Evolutionary conservation across 2,888 invertebrate genomes (phyloP), one percentile per base, ranked within the genome.

Genomic region (Eilema sororculum): DNA sequence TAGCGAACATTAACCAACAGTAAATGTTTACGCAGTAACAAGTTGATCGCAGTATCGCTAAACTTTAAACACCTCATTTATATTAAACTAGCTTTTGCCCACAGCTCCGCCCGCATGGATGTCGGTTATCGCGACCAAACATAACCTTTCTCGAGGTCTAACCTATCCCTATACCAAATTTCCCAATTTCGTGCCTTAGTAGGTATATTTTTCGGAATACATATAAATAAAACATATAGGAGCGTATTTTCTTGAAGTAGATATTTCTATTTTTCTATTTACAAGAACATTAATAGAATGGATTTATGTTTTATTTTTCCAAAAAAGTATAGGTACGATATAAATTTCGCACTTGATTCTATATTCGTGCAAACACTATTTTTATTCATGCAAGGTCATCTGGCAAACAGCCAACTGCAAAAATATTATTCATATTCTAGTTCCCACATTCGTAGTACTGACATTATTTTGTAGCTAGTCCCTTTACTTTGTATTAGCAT

Each of bases 351-450:
- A 60, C 30, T 12, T 57, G 65, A 74, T 60, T 56, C 46, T n/a
- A 12, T 12, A 60, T 72, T 72, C 73, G 41, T 73, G 72, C 79
- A 77, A 70, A 69, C 70, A 64, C 62, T 86, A 85, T 85, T 85
- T 84, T 66, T 72, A 78, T 76, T 69, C 71, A 81, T 83, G 86
- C 91, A 91, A 92, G 92, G 91, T 91, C 89, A 71, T 58, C 78
- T 91, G 91, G 92, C 89, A 73, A 37, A 25, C 61, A 64, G 87
- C 92, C 92, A 91, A 84, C 60, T 81, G 76, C 78, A 73, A 79
- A 87, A 86, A 86, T 89, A 89, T 60, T 81, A n/a, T n/a, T n/a
- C n/a, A 82, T 74, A 71, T 76, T 74, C 37, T 25, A 65, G 71
- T 72, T 33, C 67, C 66, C 37, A 24, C 60, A 67, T 72, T 75